Evolutionary conservation across 2,888 invertebrate species (phyloP), one percentile per base, ranked within the genome.

Genomic region (Octonoba sinensis): DNA sequence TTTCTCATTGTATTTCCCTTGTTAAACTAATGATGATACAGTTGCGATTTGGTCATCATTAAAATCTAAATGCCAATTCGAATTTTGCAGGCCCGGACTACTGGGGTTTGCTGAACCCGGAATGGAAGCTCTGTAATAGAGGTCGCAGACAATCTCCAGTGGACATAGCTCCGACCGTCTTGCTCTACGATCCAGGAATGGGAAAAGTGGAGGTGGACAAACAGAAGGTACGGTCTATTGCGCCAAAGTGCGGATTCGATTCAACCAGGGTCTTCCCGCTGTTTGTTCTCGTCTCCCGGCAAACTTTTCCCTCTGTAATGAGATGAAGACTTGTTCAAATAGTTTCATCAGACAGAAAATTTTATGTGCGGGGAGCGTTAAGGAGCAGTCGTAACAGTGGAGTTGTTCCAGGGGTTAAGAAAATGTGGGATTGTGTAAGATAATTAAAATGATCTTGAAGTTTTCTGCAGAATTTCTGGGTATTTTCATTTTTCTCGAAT

Each of bases 71-170:
- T 36, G 6, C 36, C 36, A 1, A 6, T 16, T 27, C 54, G 46
- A 11, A 47, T 86, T 84, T 90, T 90, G 1, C 91, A 96, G 99
- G 99, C 89, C 97, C 98, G 77, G 96, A 96, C 84, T 98, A 97
- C 90, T 99, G 99, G 99, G 98, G 99, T 83, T 91, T 97, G 86
- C 95, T 98, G 90, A 98, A 98, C 90, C 96, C 96, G 57, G 97
- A 98, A 89, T 99, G 99, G 99, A 94, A 94, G 86, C 92, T 99
- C 86, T 99, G 99, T 91, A 96, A 95, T 91, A 96, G 96, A 89
- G 99, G 99, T 84, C 93, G 96, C 87, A 92, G 97, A 87, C 99
- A 99, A 91, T 97, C 97, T 51, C 99, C 99, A 36, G 96, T 99
- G 87, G 96, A 99, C 91, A 92, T 99, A 87, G 97, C 98, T 88